Base-by-base conservation (phyloP, 1,140 invertebrate species). In the Cherax quadricarinatus region DNA sequence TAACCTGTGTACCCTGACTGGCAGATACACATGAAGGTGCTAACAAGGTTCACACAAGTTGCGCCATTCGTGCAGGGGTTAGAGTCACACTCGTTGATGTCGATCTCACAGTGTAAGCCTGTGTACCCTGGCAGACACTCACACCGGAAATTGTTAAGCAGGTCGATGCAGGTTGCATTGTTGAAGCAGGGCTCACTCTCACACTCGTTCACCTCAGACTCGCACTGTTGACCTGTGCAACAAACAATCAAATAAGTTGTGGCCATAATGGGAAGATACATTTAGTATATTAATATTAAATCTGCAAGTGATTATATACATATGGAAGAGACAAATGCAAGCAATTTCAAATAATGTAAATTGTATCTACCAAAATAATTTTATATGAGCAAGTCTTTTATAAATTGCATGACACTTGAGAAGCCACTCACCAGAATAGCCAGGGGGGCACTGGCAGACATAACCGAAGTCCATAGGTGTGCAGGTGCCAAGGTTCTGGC, bases 21-120 rank as follows among this genome's bases (percentile, higher is more conserved):
- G 95, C 98, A 99, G 12, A 98, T 97, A 95, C 99, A 99, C 94
- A 98, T 97, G 95, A 98, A 98, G 21, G 97, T 97, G 94, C 98
- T 97, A 1, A 98, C 97, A 12, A 97, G 96, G 95, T 98, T 98
- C 9, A 93, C 87, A 91, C 95, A 96, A 21, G 94, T 94, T 16
- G 94, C 95, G 12, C 95, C 95, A 93, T 96, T 95, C 75, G 93
- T 93, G 92, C 95, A 96, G 16, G 95, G 94, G 79, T 94, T 83
- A 48, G 88, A 93, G 18, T 91, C 88, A 94, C 96, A 96, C 87
- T 96, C 96, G 90, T 96, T 94, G 4, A 96, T 95, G 88, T 94
- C 89, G 51, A 86, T 81, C 83, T 96, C 95, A 89, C 96, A 97
- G 89, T 96, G 95, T 0, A 92, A 92, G 24, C 96, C 96, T 93